Conservation (phyloP, 2,113 vertebrate species). For the Rhegmatorhina hoffmannsi region DNA sequence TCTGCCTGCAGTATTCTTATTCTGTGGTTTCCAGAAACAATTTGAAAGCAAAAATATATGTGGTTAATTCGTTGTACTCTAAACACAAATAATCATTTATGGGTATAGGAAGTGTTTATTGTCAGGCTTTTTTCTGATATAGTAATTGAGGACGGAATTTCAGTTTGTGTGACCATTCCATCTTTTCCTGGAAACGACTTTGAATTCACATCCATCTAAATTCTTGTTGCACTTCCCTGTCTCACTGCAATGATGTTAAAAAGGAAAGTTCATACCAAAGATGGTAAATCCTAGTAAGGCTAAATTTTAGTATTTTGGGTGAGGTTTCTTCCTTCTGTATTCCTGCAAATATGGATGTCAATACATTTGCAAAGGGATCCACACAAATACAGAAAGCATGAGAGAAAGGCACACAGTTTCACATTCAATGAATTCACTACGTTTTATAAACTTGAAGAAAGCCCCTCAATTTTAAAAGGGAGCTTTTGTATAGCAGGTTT, state of each 20-base stretch:
- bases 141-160: neutral
- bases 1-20: neutral
- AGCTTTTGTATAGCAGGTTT: neutral
- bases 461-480: neutral
- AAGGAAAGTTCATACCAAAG: neutral
- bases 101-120: neutral
- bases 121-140: neutral
- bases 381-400: neutral
- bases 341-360: neutral
- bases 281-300: neutral
- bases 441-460: neutral
- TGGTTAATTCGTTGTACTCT: neutral
- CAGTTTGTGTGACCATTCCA: neutral
- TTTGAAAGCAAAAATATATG: neutral
- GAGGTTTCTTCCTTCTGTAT: neutral
- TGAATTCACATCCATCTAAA: neutral
- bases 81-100: neutral
- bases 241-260: neutral
- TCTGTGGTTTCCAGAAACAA: neutral
- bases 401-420: rapidly evolving
- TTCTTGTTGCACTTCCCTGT: neutral
- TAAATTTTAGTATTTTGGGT: rapidly evolving
- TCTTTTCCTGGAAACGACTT: neutral
- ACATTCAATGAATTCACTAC: neutral
- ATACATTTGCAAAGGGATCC: rapidly evolving